These are phyloP conservation scores for Tenualosa ilisha DNA, from an alignment of 2,797 vertebrate species.

Conservation along the genomic window DNA sequence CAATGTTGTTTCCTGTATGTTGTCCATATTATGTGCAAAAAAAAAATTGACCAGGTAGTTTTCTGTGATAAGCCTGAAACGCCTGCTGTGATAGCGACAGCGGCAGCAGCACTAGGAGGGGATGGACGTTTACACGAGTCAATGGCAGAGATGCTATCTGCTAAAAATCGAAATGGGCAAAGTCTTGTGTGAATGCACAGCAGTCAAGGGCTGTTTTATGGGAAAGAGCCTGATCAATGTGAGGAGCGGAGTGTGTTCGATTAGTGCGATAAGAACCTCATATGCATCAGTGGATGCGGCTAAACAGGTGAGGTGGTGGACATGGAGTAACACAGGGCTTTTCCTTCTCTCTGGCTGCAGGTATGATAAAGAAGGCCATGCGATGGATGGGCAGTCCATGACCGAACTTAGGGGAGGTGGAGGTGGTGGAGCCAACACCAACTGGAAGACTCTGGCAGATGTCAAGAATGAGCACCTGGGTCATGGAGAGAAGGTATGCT, in stretches of 20 bases:
- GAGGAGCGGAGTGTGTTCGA: background rate
- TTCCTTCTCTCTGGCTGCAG: conserved; percentile 63
- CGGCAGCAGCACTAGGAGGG: background rate
- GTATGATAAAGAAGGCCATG: conserved; percentile 94
- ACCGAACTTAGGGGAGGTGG: conserved; percentile 79
- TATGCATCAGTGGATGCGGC: background rate
- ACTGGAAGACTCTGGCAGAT: conserved; percentile 91
- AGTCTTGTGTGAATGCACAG: background rate
- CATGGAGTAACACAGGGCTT: background rate
- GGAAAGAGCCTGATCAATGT: background rate
- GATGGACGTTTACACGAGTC: background rate
- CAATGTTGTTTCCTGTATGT: background rate
- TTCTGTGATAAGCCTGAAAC: background rate
- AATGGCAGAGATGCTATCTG: conserved; percentile 1
- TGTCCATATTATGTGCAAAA: background rate
- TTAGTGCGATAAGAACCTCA: conserved; percentile 10
- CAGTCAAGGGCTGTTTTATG: background rate
- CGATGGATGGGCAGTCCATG: conserved; percentile 85
- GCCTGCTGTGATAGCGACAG: background rate
- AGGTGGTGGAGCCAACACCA: conserved; percentile 69
- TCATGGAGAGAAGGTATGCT: conserved; percentile 92
- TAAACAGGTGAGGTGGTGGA: background rate
- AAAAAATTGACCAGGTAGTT: background rate
- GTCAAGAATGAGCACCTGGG: conserved; percentile 92
- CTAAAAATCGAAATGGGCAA: background rate